Base-by-base conservation (phyloP, 2,113 vertebrate genomes). In the Boleophthalmus pectinirostris region DNA sequence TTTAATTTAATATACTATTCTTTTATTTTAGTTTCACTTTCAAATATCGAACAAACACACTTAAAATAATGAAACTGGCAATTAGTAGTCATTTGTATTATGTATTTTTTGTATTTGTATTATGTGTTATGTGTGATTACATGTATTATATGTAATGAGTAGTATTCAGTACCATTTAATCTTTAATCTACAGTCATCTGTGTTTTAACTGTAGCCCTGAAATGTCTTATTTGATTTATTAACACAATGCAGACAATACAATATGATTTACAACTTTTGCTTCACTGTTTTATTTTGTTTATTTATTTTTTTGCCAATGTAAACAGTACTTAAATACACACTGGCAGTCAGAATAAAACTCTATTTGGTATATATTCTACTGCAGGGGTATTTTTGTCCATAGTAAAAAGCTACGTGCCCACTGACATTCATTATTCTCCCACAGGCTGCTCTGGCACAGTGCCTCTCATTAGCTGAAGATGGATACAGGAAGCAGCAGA, bases 371-470 rank as follows among this genome's bases (percentile, higher is more conserved):
- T 66, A 64, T 66, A 66, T 64, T 70, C 33, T 69, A 33, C 9
- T 16, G 51, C 54, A 56, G 54, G 54, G 23, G 9, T 21, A 56
- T 56, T 23, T 51, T 13, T 23, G 21, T 56, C 54, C 12, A 8
- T 56, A 56, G 21, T 56, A 56, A 23, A 54, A 14, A 58, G 23
- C 49, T 6, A 51, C 49, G n/a, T 29, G 8, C 15, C 64, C 73
- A 66, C 20, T 12, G 79, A 83, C 76, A 72, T 24, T 54, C 70
- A 21, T 70, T 0, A 2, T 78, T 82, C 79, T 61, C 61, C 70
- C 66, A 61, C 73, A 79, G 65, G 73, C 66, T 53, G 15, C 69
- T 21, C 63, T 89, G 85, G 68, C 84, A 9, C 49, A 51, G 58
- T 56, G 56, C 33, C 72, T 46, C 64, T 49, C 56, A 63, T 72